Percentiles rank a stretch among this genome's conserved stretches.
Evolutionary conservation across 2,888 invertebrate species (phyloP).

Genomic region (Troglohyphantes excavatus): DNA sequence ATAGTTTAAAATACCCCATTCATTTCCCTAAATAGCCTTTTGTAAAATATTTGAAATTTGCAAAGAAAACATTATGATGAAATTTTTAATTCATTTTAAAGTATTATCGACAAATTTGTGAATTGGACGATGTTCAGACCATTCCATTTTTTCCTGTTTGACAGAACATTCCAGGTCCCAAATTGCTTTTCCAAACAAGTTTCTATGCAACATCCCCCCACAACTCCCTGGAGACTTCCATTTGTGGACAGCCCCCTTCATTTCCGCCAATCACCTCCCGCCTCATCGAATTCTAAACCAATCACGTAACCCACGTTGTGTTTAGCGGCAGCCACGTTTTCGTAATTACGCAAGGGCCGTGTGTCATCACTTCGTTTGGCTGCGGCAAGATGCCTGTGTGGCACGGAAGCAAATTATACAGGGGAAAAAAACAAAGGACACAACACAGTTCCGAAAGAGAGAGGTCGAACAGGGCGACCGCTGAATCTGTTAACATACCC

Average conservation of each 20-base stretch:
- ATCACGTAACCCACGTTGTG: conserved; percentile 68
- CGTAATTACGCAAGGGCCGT: conserved; percentile 61
- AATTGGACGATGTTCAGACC: too few species aligned
- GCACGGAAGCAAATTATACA: not conserved
- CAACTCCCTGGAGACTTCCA: not conserved
- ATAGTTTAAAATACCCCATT: too few species aligned
- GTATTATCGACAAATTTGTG: too few species aligned
- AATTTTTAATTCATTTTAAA: too few species aligned
- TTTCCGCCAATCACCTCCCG: conserved; percentile 23
- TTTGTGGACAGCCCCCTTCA: conserved; percentile 24
- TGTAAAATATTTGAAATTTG: too few species aligned
- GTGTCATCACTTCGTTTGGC: conserved; percentile 63
- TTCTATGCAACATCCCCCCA: not conserved
- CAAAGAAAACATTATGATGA: too few species aligned
- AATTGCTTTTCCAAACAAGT: too few species aligned
- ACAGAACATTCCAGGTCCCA: too few species aligned
- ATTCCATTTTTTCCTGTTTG: too few species aligned
- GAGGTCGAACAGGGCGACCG: not conserved
- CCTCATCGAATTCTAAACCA: conserved; percentile 52
- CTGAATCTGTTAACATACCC: conserved; percentile 52
- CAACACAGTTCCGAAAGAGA: not conserved
- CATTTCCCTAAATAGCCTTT: too few species aligned
- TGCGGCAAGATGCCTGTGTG: not conserved
- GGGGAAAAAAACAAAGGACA: not conserved
- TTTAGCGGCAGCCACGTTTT: conserved; percentile 34